These are phyloP conservation scores for Gonatopus flavifemur DNA, from an alignment of 1,140 invertebrate species.

Conservation along the genomic window DNA sequence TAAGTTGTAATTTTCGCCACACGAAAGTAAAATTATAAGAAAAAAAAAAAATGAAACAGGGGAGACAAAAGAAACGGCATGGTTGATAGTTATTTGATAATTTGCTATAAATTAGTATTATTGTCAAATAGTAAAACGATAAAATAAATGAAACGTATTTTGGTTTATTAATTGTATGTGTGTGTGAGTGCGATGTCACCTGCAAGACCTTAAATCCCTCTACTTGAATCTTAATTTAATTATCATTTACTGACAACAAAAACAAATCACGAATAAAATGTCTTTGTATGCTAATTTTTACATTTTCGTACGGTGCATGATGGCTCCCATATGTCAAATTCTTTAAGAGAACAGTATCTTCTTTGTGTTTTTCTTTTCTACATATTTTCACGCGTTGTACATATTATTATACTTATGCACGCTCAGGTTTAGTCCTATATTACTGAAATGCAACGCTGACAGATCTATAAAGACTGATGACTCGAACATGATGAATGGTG, in stretches of 20 bases:
- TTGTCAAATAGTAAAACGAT: slow-evolving; percentile 48
- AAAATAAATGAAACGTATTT: slow-evolving; percentile 50
- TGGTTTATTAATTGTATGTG: slow-evolving; percentile 46
- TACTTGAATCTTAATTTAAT: too few relatives aligned
- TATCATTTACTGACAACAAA: too few relatives aligned
- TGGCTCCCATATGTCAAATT: too few relatives aligned
- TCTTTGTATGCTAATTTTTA: too few relatives aligned
- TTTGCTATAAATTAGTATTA: slow-evolving; percentile 42
- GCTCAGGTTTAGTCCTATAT: slow-evolving; percentile 43
- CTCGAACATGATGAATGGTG: slow-evolving; percentile 56
- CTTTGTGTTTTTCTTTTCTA: too few relatives aligned
- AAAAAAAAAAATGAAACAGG: too few relatives aligned
- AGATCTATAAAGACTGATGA: slow-evolving; percentile 60
- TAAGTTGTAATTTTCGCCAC: slow-evolving; percentile 42
- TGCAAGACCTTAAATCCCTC: slow-evolving; percentile 26
- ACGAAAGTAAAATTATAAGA: slow-evolving; percentile 38
- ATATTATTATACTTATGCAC: slow-evolving; percentile 28
- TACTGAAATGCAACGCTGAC: slow-evolving; percentile 51
- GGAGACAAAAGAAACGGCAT: too few relatives aligned
- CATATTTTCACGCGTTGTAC: too few relatives aligned
- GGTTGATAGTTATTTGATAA: slow-evolving; percentile 41
- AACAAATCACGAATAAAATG: too few relatives aligned
- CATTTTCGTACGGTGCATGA: too few relatives aligned
- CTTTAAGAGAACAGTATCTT: too few relatives aligned
- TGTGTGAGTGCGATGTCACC: too few relatives aligned